These are phyloP conservation scores for Oreochromis aureus DNA, from an alignment of 2,113 vertebrate genomes.

Conservation along the genomic window DNA sequence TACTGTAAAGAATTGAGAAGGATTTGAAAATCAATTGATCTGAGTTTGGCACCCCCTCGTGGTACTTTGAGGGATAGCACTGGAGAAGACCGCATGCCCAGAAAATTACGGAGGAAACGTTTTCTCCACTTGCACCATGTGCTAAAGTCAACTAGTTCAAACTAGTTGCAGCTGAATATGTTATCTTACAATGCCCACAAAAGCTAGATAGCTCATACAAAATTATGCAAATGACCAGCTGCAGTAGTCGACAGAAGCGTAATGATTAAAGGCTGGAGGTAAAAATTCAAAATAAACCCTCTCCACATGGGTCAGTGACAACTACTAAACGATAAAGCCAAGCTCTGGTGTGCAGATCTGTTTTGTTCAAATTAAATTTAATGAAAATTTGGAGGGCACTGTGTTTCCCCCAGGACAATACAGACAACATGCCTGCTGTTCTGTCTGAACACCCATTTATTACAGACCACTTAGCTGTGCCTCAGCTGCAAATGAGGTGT, in stretches of 20 bases:
- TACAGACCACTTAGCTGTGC: neutral
- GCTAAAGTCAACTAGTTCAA: neutral
- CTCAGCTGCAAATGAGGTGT: neutral
- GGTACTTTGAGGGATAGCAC: neutral
- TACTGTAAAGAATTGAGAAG: neutral
- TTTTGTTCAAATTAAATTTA: neutral
- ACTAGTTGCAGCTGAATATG: neutral
- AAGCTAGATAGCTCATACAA: neutral
- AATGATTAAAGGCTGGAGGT: neutral
- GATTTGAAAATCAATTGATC: neutral
- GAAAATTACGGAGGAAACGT: neutral
- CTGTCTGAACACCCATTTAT: neutral
- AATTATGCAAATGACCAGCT: neutral
- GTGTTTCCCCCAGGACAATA: neutral
- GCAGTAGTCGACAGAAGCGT: neutral
- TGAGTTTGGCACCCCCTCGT: neutral
- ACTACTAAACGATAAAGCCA: neutral
- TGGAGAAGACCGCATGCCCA: neutral
- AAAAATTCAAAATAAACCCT: neutral
- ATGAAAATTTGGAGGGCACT: neutral
- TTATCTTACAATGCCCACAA: neutral
- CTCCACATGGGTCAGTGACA: neutral
- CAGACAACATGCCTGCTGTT: neutral
- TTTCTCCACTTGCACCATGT: no score
- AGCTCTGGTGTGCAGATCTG: no score